Evolutionary conservation across 2,888 invertebrate genomes (phyloP), one percentile per base, ranked within the genome.

Genomic region (Congeria kusceri): DNA sequence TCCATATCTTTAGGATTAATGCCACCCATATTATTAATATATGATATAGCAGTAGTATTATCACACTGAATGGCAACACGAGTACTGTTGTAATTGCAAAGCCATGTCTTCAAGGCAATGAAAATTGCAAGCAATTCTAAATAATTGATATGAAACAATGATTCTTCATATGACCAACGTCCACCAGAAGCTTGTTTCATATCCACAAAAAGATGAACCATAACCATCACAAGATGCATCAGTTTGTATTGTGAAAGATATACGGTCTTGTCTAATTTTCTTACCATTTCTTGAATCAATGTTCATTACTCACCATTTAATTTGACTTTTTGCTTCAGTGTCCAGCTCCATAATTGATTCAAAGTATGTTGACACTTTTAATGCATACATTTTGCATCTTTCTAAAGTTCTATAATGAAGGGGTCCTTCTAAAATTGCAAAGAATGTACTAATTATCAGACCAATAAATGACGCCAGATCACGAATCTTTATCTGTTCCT

Each of bases 21-120:
- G 5, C 67, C 57, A 53, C 74, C 81, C 46, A 62, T 23, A 64
- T 65, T 68, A 56, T 81, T 81, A 18, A 81, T 53, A 61, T 70
- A 77, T 7, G 70, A 25, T 15, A 80, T 73, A 5, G 80, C 77
- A 49, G 67, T 67, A 44, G 72, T 64, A 44, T 57, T 69, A 64
- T 80, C 76, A 29, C 61, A 69, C 57, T 70, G 64, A 39, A 79
- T 49, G 44, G 39, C 62, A 11, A 71, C 47, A 62, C 70, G 73
- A 32, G 61, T 23, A 53, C 29, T n/a, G 13, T 29, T 56, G 3
- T 25, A 5, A 25, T 66, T 9, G n/a, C 15, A 7, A 28, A 39
- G 39, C 39, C 39, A 39, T 15, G 64, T 49, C n/a, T 68, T 44
- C 39, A 68, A 32, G 18, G 63, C 64, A 63, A 73, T 59, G 28